Base-by-base conservation (phyloP, 2,888 invertebrate species). In the Tubulanus polymorphus region DNA sequence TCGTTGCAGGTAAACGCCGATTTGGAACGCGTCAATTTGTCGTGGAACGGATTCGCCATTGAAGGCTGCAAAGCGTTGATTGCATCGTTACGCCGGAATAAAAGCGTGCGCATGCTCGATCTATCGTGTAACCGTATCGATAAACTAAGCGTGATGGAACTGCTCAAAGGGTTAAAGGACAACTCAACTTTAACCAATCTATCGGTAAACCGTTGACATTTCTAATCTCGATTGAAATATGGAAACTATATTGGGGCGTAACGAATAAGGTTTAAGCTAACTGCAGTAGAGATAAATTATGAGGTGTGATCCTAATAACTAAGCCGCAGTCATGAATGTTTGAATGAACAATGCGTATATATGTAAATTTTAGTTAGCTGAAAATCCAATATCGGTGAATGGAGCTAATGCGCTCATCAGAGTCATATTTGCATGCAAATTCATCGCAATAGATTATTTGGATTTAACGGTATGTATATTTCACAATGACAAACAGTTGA, bases 21-120 rank as follows among this genome's bases (percentile, higher is more conserved):
- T 18, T 48, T 72, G 25, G 64, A 67, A 26, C 63, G 56, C 12
- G 52, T 73, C 20, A 55, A 71, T 50, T 57, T 73, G 15, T 61
- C 70, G 2, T 73, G 73, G 73, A 73, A 73, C 52, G 73, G 73
- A 10, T 65, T 73, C 41, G 62, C 67, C 47, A 37, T 64, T 12
- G 61, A 65, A 26, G 73, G 73, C 18, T 63, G 66, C 5, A 57
- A 57, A 23, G 62, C 63, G 3, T 53, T 73, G 47, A 60, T 63
- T 10, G 57, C 58, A 37, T 60, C 70, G 1, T 53, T 73, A 20
- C 52, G 60, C 15, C 53, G 46, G 18, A 73, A 73, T 60, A 62
- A 57, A 1, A 57, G 60, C 10, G 53, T 74, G 12, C 48, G 60
- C 15, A 64, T 68, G 25, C 63, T 74, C 5, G 68, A 74, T 56